Evolutionary conservation across 2,888 invertebrate species (phyloP).

Genomic region (Thalpophila matura): DNA sequence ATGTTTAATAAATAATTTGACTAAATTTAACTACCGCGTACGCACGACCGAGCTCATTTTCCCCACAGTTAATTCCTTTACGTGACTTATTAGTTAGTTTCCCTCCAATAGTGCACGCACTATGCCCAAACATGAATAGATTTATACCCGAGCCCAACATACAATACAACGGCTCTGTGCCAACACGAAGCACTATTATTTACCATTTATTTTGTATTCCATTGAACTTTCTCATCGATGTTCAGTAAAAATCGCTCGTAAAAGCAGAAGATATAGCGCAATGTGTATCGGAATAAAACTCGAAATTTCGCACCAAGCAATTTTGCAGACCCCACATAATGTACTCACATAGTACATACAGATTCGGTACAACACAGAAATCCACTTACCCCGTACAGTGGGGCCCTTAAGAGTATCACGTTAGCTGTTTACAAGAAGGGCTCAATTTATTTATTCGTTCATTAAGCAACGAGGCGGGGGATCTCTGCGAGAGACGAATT

Average conservation of each 20-base stretch:
- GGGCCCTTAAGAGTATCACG: conserved; percentile 81
- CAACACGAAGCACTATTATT: conserved; percentile 26
- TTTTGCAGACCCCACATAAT: conserved; percentile 75
- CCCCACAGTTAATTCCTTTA: conserved; percentile 53
- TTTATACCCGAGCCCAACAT: conserved; percentile 56
- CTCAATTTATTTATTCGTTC: conserved; percentile 90
- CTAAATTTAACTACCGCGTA: conserved; percentile 47
- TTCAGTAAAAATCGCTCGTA: conserved; percentile 22
- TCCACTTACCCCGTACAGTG: conserved; percentile 90
- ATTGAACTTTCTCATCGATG: conserved; percentile 44
- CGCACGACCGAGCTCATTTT: conserved; percentile 43
- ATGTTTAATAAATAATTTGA: conserved; percentile 54
- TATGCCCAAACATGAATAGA: conserved; percentile 65
- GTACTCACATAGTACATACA: conserved; percentile 75
- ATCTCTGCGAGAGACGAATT: conserved; percentile 86
- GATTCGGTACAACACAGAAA: conserved; percentile 88
- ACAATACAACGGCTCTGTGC: conserved; percentile 27
- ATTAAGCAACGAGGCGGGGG: conserved; percentile 85
- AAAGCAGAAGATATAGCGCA: conserved; percentile 25
- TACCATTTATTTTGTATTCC: conserved; percentile 44
- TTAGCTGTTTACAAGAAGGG: conserved; percentile 87
- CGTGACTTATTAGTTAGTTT: conserved; percentile 64
- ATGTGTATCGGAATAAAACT: conserved; percentile 55
- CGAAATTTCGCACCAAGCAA: conserved; percentile 49
- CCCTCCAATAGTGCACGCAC: conserved; percentile 63